A percentile compares a stretch with the other conserved stretches of the same genome.
Conservation (phyloP, 2,113 vertebrate species). For the Pygathrix nemaeus region DNA sequence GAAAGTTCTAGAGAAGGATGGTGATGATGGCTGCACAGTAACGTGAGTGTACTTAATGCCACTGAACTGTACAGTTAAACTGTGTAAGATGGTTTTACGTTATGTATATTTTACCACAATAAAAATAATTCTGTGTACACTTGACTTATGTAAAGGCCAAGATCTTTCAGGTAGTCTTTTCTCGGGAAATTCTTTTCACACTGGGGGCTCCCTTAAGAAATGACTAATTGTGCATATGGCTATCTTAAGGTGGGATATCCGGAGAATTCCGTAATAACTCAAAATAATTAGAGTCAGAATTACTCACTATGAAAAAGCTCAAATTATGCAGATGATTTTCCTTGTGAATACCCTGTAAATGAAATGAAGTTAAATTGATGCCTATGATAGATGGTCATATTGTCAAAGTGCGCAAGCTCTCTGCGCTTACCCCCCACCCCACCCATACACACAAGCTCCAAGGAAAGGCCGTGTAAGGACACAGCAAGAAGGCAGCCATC, state of each 20-base stretch:
- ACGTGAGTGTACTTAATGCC: accelerated
- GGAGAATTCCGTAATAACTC: not conserved
- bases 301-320: not conserved
- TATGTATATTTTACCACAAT: not conserved
- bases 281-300: not conserved
- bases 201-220: not conserved
- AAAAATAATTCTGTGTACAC: not conserved
- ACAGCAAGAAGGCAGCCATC: not conserved
- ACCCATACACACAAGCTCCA: not conserved
- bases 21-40: accelerated
- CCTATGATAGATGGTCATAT: not conserved
- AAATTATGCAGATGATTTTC: not conserved
- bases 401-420: not conserved
- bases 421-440: not conserved
- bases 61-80: accelerated
- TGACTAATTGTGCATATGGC: not conserved
- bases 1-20: too few relatives aligned
- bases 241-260: not conserved
- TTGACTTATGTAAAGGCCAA: not conserved
- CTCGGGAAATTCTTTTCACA: not conserved
- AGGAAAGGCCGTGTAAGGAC: not conserved
- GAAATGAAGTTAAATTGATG: not conserved
- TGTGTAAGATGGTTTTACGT: accelerated
- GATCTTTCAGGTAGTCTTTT: not conserved
- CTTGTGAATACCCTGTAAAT: not conserved